These are phyloP conservation scores for Argynnis bischoffii DNA, from an alignment of 2,888 invertebrate species.

Conservation along the genomic window DNA sequence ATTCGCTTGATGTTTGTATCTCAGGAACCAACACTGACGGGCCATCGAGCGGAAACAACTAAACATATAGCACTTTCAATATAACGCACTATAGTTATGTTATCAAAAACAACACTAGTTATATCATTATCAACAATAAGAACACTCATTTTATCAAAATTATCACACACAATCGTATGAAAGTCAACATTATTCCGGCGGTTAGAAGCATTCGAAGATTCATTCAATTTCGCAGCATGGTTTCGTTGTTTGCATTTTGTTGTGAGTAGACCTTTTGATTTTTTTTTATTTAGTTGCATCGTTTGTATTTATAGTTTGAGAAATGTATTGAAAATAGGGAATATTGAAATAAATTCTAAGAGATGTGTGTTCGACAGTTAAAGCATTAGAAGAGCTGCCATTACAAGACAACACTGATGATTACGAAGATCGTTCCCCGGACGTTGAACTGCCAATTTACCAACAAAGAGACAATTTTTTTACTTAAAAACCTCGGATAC, in stretches of 20 bases:
- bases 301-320: constrained; percentile 31
- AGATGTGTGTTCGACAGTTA: constrained; percentile 76
- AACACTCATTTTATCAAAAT: constrained; percentile 20
- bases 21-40: constrained; percentile 80
- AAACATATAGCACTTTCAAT: constrained; percentile 41
- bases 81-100: constrained; percentile 34
- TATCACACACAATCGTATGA: constrained; percentile 16
- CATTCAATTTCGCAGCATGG: constrained; percentile 71
- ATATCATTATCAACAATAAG: constrained; percentile 8
- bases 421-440: constrained; percentile 88
- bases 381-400: constrained; percentile 89
- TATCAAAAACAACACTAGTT: constrained; percentile 17
- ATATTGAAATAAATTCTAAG: not conserved
- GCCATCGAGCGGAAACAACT: constrained; percentile 71
- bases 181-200: constrained; percentile 48
- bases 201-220: constrained; percentile 59
- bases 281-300: constrained; percentile 44
- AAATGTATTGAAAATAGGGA: not conserved
- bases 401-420: constrained; percentile 82
- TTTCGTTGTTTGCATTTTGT: constrained; percentile 78
- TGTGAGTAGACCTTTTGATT: constrained; percentile 72
- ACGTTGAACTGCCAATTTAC: constrained; percentile 90
- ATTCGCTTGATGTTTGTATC: constrained; percentile 75
- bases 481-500: constrained; percentile 61
- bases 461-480: constrained; percentile 94